Conservation (phyloP, 1,140 invertebrate species). For the Chlorops oryzae region DNA sequence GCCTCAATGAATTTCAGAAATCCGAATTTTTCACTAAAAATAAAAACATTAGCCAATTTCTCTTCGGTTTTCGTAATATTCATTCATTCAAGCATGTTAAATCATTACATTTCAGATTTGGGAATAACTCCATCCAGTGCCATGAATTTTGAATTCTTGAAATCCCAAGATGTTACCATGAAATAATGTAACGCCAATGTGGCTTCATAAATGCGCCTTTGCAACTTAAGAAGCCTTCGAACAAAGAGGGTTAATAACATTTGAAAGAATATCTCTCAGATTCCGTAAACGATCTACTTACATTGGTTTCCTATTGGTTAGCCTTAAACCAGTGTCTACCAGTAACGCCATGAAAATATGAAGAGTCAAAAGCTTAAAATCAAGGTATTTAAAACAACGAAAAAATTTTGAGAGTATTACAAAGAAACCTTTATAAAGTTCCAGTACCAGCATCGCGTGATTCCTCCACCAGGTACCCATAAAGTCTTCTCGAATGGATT, state of each 20-base stretch:
- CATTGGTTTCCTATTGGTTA: conserved; percentile 67
- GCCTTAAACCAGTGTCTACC: conserved; percentile 29
- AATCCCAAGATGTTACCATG: conserved; percentile 74
- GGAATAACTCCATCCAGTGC: conserved; percentile 57
- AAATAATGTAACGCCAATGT: conserved; percentile 72
- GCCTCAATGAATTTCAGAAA: conserved; percentile 46
- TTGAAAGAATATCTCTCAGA: too few species aligned
- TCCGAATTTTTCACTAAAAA: conserved; percentile 22
- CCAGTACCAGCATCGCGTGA: conserved; percentile 49
- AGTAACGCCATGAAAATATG: conserved; percentile 38
- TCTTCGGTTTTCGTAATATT: conserved; percentile 35
- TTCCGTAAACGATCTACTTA: too few species aligned
- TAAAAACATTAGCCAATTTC: conserved; percentile 7
- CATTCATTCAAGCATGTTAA: too few species aligned
- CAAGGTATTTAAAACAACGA: conserved; percentile 3
- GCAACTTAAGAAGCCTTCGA: conserved; percentile 69
- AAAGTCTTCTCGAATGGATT: conserved; percentile 62
- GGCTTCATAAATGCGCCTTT: conserved; percentile 71
- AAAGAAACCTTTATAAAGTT: conserved; percentile 52
- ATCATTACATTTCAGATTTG: conserved; percentile 56
- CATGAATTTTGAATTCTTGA: conserved; percentile 66
- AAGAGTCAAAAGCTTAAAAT: conserved; percentile 32
- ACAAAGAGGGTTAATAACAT: conserved; percentile 2
- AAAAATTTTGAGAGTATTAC: neutral
- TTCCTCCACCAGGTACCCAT: conserved; percentile 58